Percentiles rank a stretch among this genome's conserved stretches.
phyloP scores from a whole-genome alignment of 2,888 invertebrate genomes.

The Pollenia angustigena region DNA sequence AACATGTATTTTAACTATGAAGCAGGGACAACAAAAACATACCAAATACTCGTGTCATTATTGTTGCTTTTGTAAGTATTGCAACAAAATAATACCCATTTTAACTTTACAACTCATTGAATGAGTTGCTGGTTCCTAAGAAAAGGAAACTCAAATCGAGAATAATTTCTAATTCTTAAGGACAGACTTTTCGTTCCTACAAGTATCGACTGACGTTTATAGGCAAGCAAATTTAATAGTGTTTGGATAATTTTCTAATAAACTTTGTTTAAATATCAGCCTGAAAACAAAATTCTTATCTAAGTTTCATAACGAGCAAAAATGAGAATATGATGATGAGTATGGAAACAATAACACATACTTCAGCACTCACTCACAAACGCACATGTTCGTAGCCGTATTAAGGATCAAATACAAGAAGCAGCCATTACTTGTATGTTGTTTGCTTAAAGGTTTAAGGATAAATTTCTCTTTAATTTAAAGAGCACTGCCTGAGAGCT shows the following conservation, averaged over 20 bases:
- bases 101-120: constrained; percentile 48
- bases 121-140: not conserved
- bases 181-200: not conserved
- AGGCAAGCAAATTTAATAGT: constrained; percentile 9
- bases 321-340: not conserved
- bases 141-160: not conserved
- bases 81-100: constrained; percentile 46
- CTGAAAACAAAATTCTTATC: constrained; percentile 9
- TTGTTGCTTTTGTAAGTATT: constrained; percentile 21
- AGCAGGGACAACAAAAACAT: not conserved
- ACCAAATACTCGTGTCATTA: not conserved
- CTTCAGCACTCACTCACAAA: not conserved
- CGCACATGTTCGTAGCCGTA: not conserved
- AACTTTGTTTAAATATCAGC: constrained; percentile 9
- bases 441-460: not conserved
- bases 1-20: not conserved
- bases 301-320: constrained; percentile 20
- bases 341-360: not conserved
- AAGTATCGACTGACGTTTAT: not conserved
- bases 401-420: not conserved
- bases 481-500: not conserved
- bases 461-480: constrained; percentile 17
- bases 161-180: constrained; percentile 1
- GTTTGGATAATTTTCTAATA: not conserved
- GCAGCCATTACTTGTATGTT: not conserved